Percentiles rank a stretch among this genome's conserved stretches.
These are phyloP conservation scores for Henricia sp. DNA, from an alignment of 53 echinoderm and acorn worm genomes.

Conservation along the genomic window DNA sequence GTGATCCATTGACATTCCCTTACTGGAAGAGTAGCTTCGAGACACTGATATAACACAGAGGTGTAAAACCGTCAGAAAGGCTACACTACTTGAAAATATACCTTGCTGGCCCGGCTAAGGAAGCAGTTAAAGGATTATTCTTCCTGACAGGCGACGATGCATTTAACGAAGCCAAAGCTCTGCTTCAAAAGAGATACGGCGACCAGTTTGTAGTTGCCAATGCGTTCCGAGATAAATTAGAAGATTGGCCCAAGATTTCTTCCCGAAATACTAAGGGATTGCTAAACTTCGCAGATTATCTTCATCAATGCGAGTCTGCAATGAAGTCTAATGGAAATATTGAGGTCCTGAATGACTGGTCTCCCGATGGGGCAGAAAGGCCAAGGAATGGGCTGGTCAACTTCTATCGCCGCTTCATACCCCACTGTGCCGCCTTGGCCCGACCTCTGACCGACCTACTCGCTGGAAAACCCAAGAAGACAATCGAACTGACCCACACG, in stretches of 20 bases:
- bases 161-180: conserved; percentile 31
- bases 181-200: conserved; percentile 40
- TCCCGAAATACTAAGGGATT: conserved; percentile 19
- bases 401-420: too few relatives aligned
- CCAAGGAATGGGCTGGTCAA: too few relatives aligned
- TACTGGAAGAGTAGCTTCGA: conserved; percentile 60
- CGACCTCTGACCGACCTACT: too few relatives aligned
- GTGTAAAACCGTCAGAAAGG: conserved; percentile 39
- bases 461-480: too few relatives aligned
- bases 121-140: conserved; percentile 64
- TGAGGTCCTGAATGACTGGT: conserved; percentile 32
- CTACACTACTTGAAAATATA: conserved; percentile 68
- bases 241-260: conserved; percentile 47
- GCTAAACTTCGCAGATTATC: conserved; percentile 42
- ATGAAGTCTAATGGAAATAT: conserved; percentile 41
- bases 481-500: too few relatives aligned
- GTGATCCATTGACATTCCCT: conserved; percentile 63
- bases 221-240: conserved; percentile 53
- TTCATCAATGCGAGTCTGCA: conserved; percentile 39
- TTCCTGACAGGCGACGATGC: conserved; percentile 41
- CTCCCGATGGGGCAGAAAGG: not conserved
- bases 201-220: conserved; percentile 47
- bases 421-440: too few relatives aligned
- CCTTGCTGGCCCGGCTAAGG: conserved; percentile 65
- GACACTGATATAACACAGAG: conserved; percentile 49